Evolutionary conservation across 92 coral and sea anemone species (phyloP), one percentile per base, ranked within the genome.

Genomic region (Blastomussa wellsi): DNA sequence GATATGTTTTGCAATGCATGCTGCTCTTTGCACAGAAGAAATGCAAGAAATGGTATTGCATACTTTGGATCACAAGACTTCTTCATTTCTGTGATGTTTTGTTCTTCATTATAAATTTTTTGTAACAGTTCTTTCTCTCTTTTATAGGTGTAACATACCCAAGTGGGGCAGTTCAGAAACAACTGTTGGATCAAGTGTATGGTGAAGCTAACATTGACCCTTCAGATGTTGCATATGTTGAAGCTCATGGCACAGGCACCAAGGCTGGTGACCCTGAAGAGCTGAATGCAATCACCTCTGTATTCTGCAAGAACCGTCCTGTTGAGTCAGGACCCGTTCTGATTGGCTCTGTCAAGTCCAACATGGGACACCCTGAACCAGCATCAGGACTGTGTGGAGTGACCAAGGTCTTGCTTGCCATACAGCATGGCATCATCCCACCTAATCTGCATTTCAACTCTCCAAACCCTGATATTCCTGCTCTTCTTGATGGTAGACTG

Each of bases 361-460:
- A 92, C 82, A 92, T 94, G 91, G 98, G 98, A n/a, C 98, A 94
- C 72, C 93, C 95, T 42, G 98, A 94, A 79, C 95, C 98, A 29
- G 95, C 95, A 0, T 90, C 95, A 17, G 98, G 98, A 11, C 85
- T 94, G 39, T 92, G 93, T 22, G 98, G 94, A 38, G 93, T 94
- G 17, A 79, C 92, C 14, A 94, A 94, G 88, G 93, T 92, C 19
- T 86, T 92, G 68, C 86, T 92, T 20, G 93, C 98, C 28, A 92
- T 94, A 93, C 92, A 92, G 29, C 92, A 88, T 76, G 93, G 93
- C 31, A 52, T 88, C 16, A 53, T 94, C 33, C 98, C 98, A 36
- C 94, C 95, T 42, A 94, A 92, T 49, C 72, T 92, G 74, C 98
- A 94, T 51, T 94, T 90, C 73, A 92, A 90, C 77, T 81, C 84